Percentiles rank a stretch among this genome's conserved stretches.
phyloP scores from a whole-genome alignment of 2,888 invertebrate species.

The Argynnis bischoffii region DNA sequence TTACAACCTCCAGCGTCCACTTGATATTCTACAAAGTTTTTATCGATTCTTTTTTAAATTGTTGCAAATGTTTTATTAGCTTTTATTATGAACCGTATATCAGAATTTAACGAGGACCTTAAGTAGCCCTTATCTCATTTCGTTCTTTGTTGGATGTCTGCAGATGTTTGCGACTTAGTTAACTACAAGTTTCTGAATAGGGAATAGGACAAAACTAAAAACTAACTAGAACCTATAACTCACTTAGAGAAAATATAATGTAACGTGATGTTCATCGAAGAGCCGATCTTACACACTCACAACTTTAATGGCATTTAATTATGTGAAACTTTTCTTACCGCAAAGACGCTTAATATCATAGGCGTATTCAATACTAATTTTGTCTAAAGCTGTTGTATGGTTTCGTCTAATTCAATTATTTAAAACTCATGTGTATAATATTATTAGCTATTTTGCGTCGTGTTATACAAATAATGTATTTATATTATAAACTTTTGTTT shows the following conservation, averaged over 20 bases:
- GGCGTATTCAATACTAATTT: constrained; percentile 18
- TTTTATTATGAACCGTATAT: constrained; percentile 80
- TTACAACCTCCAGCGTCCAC: constrained; percentile 70
- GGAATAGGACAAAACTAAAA: neutral
- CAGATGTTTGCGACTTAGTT: constrained; percentile 48
- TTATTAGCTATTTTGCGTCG: constrained; percentile 7
- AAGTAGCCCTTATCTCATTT: constrained; percentile 75
- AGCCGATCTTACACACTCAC: constrained; percentile 11
- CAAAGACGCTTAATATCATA: constrained; percentile 16
- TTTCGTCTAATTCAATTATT: constrained; percentile 28
- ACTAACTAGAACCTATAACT: neutral
- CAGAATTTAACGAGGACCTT: constrained; percentile 75
- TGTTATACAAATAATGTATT: neutral
- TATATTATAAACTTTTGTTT: neutral
- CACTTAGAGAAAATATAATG: neutral
- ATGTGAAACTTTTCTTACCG: constrained; percentile 26
- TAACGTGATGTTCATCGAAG: constrained; percentile 12
- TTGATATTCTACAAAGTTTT: constrained; percentile 72
- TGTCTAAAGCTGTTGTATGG: constrained; percentile 21
- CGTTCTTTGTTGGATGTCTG: constrained; percentile 65
- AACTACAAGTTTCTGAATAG: constrained; percentile 11
- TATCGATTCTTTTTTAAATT: constrained; percentile 78
- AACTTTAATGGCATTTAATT: constrained; percentile 29
- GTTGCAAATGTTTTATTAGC: constrained; percentile 79
- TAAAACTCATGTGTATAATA: constrained; percentile 15